These are phyloP conservation scores for Nilaparvata lugens DNA, from an alignment of 1,140 invertebrate genomes.

Conservation along the genomic window DNA sequence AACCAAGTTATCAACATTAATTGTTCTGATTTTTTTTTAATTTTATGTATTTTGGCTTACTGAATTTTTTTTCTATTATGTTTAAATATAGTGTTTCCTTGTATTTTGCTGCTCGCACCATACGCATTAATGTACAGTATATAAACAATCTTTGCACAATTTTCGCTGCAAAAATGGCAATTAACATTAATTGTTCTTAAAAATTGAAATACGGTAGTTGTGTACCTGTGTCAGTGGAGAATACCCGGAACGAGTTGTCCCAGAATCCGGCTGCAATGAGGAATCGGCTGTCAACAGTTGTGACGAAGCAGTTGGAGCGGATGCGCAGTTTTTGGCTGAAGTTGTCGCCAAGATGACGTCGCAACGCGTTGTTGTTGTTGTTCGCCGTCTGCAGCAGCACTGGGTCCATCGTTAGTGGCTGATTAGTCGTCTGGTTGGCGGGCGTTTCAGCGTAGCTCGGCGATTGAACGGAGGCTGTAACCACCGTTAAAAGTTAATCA, in stretches of 20 bases:
- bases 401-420: constrained; percentile 94
- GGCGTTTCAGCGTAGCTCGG: constrained; percentile 72
- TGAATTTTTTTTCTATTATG: no score
- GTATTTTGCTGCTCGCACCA: no score
- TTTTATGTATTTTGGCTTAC: no score
- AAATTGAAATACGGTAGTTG: constrained; percentile 12
- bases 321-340: constrained; percentile 92
- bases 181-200: no score
- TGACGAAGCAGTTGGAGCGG: constrained; percentile 90
- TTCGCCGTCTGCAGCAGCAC: constrained; percentile 68
- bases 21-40: no score
- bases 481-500: background rate
- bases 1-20: no score
- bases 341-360: constrained; percentile 90
- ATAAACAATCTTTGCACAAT: no score
- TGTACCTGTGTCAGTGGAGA: constrained; percentile 87
- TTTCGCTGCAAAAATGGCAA: no score
- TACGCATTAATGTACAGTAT: no score
- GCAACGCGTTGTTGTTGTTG: constrained; percentile 49
- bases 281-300: constrained; percentile 92
- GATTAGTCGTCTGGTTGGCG: constrained; percentile 61
- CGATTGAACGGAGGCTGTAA: constrained; percentile 61
- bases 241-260: constrained; percentile 98
- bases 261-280: constrained; percentile 98
- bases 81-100: constrained; percentile 10